Conservation (phyloP, 2,888 invertebrate genomes). For the Salpingus planirostris region DNA sequence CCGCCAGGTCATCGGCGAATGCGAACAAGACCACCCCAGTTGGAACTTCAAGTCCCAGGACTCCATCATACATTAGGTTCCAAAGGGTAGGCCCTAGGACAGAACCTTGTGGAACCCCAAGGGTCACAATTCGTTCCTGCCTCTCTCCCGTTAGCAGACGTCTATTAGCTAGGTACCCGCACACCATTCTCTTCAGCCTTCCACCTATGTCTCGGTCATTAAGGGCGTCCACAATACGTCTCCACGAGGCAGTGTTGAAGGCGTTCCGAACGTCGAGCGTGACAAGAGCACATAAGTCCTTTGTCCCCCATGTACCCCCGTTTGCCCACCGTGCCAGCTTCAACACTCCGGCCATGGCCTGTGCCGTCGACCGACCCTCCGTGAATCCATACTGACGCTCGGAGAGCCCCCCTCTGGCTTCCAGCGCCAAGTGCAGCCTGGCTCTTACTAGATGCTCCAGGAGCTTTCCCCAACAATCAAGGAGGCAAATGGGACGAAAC, state of each 20-base stretch:
- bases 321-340: too few relatives aligned
- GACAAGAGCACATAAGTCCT: not conserved
- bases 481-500: too few relatives aligned
- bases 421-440: too few relatives aligned
- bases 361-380: too few relatives aligned
- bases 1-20: not conserved
- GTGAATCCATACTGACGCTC: too few relatives aligned
- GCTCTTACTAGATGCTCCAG: too few relatives aligned
- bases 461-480: too few relatives aligned
- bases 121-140: too few relatives aligned
- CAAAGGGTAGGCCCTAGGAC: not conserved
- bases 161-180: not conserved
- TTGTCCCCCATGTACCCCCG: too few relatives aligned
- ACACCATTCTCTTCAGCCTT: not conserved
- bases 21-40: not conserved
- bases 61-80: not conserved
- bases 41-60: not conserved
- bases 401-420: too few relatives aligned
- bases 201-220: not conserved
- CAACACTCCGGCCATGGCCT: too few relatives aligned
- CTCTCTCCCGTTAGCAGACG: too few relatives aligned
- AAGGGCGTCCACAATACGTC: not conserved
- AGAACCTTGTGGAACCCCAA: not conserved
- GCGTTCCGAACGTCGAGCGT: not conserved
- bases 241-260: not conserved